These are phyloP conservation scores for Rousettus leschenaultii DNA, from an alignment of 2,113 vertebrate species.

Conservation along the genomic window DNA sequence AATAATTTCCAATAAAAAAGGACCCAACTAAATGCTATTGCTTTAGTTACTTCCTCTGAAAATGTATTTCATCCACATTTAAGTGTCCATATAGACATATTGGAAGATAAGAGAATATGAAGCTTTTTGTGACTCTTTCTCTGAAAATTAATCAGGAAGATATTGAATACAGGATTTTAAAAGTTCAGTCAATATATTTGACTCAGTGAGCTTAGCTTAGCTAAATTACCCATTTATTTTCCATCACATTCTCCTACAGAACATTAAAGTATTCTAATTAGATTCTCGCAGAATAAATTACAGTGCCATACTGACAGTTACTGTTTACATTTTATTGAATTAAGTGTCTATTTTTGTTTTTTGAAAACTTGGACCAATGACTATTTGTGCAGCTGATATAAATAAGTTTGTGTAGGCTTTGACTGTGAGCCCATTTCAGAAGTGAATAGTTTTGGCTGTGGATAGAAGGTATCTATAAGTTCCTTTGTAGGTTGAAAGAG, in stretches of 20 bases:
- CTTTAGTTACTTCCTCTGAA: slow-evolving; percentile 28
- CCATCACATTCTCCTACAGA: not conserved
- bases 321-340: not conserved
- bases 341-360: not conserved
- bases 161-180: not conserved
- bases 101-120: not conserved
- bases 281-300: not conserved
- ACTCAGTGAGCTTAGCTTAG: not conserved
- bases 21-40: slow-evolving; percentile 3
- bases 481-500: not conserved
- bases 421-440: not conserved
- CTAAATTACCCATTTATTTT: not conserved
- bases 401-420: not conserved
- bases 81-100: not conserved
- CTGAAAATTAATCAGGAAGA: slow-evolving; percentile 52
- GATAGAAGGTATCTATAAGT: not conserved
- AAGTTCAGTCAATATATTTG: not conserved
- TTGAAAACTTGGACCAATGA: not conserved
- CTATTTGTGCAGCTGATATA: not conserved
- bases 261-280: not conserved
- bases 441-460: not conserved
- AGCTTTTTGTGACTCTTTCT: slow-evolving; percentile 34
- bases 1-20: not conserved
- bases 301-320: not conserved
- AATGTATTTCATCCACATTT: not conserved